phyloP scores from a whole-genome alignment of 2,113 vertebrate genomes.

The Ahaetulla prasina region DNA sequence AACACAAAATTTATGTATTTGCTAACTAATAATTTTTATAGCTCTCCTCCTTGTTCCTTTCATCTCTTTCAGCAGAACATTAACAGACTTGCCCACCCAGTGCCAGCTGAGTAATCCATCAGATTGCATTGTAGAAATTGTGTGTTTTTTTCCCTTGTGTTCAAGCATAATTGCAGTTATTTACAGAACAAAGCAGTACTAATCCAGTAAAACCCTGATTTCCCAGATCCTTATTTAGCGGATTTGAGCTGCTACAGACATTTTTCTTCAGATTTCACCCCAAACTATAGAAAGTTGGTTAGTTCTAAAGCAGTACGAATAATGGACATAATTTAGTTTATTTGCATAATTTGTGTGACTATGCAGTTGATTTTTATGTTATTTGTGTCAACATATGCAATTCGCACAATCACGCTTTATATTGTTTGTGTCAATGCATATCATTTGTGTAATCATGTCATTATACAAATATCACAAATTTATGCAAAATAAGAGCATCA shows the following conservation, averaged over 20 bases:
- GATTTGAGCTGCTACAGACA: not conserved
- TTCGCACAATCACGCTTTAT: not conserved
- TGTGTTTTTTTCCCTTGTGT: not conserved
- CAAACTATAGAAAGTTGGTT: not conserved
- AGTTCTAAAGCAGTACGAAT: not conserved
- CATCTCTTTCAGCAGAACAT: not conserved
- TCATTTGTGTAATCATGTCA: not conserved
- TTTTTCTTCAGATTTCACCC: not conserved
- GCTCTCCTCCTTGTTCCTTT: not conserved
- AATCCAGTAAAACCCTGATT: not conserved
- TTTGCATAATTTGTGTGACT: not conserved
- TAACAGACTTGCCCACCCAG: not conserved
- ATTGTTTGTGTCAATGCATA: not conserved
- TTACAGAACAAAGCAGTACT: not conserved
- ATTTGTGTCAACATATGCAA: not conserved
- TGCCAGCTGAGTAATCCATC: not conserved
- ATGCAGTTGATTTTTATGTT: not conserved
- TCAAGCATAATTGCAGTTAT: not conserved
- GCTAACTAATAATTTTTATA: not conserved
- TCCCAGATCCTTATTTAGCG: not conserved
- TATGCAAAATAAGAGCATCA: not conserved
- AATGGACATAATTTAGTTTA: not conserved
- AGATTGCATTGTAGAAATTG: not conserved
- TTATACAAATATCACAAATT: not conserved
- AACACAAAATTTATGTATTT: not conserved